A percentile compares a stretch with the other conserved stretches of the same genome.
These are phyloP conservation scores for Halocaridina rubra DNA, from an alignment of 2,888 invertebrate genomes.

Conservation along the genomic window DNA sequence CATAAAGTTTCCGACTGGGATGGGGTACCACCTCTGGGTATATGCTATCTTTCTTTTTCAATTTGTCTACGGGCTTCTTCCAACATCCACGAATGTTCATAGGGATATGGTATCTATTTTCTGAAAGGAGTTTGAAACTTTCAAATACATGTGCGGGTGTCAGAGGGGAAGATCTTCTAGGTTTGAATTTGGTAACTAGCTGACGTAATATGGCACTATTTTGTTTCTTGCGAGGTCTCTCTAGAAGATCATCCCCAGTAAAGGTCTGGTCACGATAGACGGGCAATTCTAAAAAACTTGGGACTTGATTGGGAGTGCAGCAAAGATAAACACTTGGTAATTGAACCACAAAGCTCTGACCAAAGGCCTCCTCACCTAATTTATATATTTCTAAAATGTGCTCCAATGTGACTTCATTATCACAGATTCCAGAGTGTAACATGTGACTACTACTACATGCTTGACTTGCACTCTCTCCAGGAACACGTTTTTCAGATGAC, in stretches of 20 bases:
- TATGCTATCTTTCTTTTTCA: slow-evolving; percentile 39
- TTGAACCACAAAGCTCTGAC: slow-evolving; percentile 56
- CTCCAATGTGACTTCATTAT: slow-evolving; percentile 35
- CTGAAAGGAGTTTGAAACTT: slow-evolving; percentile 41
- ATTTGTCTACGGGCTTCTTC: slow-evolving; percentile 18
- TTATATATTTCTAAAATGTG: slow-evolving; percentile 52
- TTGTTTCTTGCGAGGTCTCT: slow-evolving; percentile 31
- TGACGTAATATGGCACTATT: slow-evolving; percentile 15
- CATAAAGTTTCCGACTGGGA: slow-evolving; percentile 40
- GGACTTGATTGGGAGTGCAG: slow-evolving; percentile 37
- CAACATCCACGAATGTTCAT: slow-evolving; percentile 53
- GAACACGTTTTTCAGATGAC: background rate
- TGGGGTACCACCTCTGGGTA: slow-evolving; percentile 39
- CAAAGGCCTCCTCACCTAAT: slow-evolving; percentile 59
- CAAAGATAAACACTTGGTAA: slow-evolving; percentile 57
- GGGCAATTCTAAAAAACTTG: slow-evolving; percentile 51
- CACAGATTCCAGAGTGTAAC: background rate
- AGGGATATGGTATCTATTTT: slow-evolving; percentile 16
- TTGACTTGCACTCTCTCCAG: background rate
- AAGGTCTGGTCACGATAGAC: slow-evolving; percentile 50
- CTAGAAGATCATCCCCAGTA: slow-evolving; percentile 54
- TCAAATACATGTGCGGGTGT: slow-evolving; percentile 42
- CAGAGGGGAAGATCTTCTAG: slow-evolving; percentile 21
- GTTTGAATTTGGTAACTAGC: slow-evolving; percentile 32
- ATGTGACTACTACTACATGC: background rate